Percentiles rank a stretch among this genome's conserved stretches.
These are phyloP conservation scores for Tetheella fluctuosa DNA, from an alignment of 2,888 invertebrate species.

Conservation along the genomic window DNA sequence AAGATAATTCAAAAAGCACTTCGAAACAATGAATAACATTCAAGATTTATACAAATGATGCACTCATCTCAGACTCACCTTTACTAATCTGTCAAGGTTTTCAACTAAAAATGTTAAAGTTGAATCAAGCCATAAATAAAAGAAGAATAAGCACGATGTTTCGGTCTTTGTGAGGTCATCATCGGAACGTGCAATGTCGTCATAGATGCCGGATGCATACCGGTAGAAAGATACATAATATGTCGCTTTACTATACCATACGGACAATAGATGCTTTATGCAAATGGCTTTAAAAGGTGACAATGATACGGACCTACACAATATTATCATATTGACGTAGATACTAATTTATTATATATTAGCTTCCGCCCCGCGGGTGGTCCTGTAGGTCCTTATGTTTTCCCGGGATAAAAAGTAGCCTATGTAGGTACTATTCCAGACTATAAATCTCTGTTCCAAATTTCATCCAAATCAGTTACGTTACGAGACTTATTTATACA, in stretches of 20 bases:
- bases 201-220: slow-evolving; percentile 32
- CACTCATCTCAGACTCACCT: slow-evolving; percentile 41
- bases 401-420: too few relatives aligned
- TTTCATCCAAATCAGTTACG: too few relatives aligned
- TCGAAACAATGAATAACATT: not conserved
- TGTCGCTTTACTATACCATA: not conserved
- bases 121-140: slow-evolving; percentile 35
- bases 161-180: slow-evolving; percentile 59
- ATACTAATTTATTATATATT: too few relatives aligned
- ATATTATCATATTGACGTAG: too few relatives aligned
- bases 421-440: too few relatives aligned
- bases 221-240: slow-evolving; percentile 10
- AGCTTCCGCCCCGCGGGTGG: too few relatives aligned
- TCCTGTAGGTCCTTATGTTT: too few relatives aligned
- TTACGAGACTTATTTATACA: too few relatives aligned
- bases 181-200: slow-evolving; percentile 32
- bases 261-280: not conserved
- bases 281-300: too few relatives aligned
- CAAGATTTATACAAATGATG: slow-evolving; percentile 19
- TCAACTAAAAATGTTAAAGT: slow-evolving; percentile 51
- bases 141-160: slow-evolving; percentile 25
- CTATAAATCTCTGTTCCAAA: too few relatives aligned
- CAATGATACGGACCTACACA: too few relatives aligned
- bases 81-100: slow-evolving; percentile 47
- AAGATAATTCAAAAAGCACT: not conserved